Evolutionary conservation across 1,140 invertebrate species (phyloP), one percentile per base, ranked within the genome.

Genomic region (Philotrypesis tridentata): DNA sequence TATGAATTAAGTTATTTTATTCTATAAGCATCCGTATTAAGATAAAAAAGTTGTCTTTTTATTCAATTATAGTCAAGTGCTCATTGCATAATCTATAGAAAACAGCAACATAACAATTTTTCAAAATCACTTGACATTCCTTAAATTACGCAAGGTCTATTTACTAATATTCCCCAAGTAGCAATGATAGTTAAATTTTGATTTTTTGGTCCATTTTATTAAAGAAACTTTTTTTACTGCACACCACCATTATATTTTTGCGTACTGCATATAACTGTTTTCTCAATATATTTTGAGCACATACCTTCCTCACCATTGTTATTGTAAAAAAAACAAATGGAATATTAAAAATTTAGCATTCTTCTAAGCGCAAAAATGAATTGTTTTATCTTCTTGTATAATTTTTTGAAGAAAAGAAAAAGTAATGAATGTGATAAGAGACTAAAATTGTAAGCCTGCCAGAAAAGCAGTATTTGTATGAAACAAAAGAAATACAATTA

Each of bases 401-500:
- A 73, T 29, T 82, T 65, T 60, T 77, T 71, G n/a, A 70, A 71
- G 37, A 17, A 55, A 55, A 55, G 17, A 17, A 55, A 37, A 70
- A 72, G 12, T 31, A 73, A 72, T 63, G 17, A 82, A 78, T 78
- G 75, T 82, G 80, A 78, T 82, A 82, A 65, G 23, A 82, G 27
- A 37, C n/a, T 82, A 82, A 82, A 71, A 82, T 78, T 9, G n/a
- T 71, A 77, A 78, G 75, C 75, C 75, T 82, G 75, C 75, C 33
- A 82, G 65, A 82, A 75, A 78, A 78, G 80, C 80, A 82, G 80
- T 78, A 82, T 82, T 82, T 82, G 37, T 73, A 63, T 11, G 40
- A 76, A 80, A 80, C 21, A 68, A 76, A 78, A 78, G 65, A 78
- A 82, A 78, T 48, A 82, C 11, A 82, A 82, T 82, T 82, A 82